A percentile compares a stretch with the other conserved stretches of the same genome.
These are phyloP conservation scores for Euplagia quadripunctaria DNA, from an alignment of 2,888 invertebrate genomes.

Conservation along the genomic window DNA sequence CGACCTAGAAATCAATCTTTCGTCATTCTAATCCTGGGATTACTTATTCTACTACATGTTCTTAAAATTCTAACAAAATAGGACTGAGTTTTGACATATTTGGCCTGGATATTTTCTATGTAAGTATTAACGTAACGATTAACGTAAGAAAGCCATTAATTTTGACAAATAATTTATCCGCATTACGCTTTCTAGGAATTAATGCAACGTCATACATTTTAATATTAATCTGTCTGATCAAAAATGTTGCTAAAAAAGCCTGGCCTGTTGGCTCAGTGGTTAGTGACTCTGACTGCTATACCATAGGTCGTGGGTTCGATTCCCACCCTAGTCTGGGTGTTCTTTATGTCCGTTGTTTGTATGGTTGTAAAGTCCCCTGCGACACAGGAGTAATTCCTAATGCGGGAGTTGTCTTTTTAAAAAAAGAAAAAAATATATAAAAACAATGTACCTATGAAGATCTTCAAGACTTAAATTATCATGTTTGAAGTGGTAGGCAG, in stretches of 20 bases:
- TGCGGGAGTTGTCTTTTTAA: too few species aligned
- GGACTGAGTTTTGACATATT: slow-evolving; percentile 1
- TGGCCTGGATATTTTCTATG: slow-evolving; percentile 11
- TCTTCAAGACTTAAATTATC: too few species aligned
- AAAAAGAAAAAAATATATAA: too few species aligned
- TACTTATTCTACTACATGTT: background rate
- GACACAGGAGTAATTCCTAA: too few species aligned
- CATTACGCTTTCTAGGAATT: background rate
- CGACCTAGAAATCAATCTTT: slow-evolving; percentile 22
- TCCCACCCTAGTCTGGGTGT: too few species aligned
- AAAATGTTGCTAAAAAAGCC: background rate
- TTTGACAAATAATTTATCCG: background rate
- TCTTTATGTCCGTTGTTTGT: too few species aligned
- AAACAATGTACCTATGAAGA: too few species aligned
- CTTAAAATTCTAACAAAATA: background rate
- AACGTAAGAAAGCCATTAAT: background rate
- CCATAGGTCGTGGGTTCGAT: too few species aligned
- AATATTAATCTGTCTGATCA: background rate
- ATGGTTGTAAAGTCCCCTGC: too few species aligned
- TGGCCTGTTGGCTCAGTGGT: too few species aligned
- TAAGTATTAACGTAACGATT: background rate
- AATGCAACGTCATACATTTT: background rate
- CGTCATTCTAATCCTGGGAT: slow-evolving; percentile 5
- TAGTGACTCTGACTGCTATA: too few species aligned
- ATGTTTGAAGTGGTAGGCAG: too few species aligned